phyloP scores from a whole-genome alignment of 2,888 invertebrate genomes.

The Desoria tigrina region DNA sequence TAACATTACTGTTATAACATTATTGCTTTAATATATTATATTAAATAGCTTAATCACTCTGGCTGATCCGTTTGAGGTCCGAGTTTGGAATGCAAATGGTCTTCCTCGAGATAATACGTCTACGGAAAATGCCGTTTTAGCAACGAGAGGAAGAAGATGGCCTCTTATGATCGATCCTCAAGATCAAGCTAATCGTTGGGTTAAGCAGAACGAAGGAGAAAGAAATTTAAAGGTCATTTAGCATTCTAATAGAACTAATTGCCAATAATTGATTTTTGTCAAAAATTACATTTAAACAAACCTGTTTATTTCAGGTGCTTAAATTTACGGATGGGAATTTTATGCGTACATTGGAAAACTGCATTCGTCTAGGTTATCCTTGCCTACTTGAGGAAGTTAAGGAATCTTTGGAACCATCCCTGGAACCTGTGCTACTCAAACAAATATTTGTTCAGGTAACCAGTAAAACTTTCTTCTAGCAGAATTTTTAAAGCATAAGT shows the following conservation, averaged over 20 bases:
- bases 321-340: conserved; percentile 77
- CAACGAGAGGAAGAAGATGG: conserved; percentile 78
- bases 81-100: conserved; percentile 86
- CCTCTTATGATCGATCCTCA: conserved; percentile 94
- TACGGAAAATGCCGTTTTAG: conserved; percentile 88
- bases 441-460: conserved; percentile 70
- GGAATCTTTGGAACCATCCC: conserved; percentile 82
- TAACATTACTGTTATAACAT: too few species aligned
- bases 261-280: conserved; percentile 20
- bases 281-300: conserved; percentile 57
- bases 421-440: conserved; percentile 78
- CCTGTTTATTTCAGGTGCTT: conserved; percentile 60
- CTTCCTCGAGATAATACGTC: conserved; percentile 84
- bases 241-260: neutral
- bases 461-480: neutral
- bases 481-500: neutral
- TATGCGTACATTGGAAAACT: conserved; percentile 75
- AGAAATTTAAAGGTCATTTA: conserved; percentile 68
- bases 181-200: conserved; percentile 84
- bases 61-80: conserved; percentile 82
- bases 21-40: too few species aligned
- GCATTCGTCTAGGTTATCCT: conserved; percentile 80
- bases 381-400: conserved; percentile 85
- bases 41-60: conserved; percentile 30
- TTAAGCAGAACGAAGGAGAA: conserved; percentile 79